These are phyloP conservation scores for Ictidomys tridecemlineatus DNA, from an alignment of 2,113 vertebrate genomes.

Conservation along the genomic window DNA sequence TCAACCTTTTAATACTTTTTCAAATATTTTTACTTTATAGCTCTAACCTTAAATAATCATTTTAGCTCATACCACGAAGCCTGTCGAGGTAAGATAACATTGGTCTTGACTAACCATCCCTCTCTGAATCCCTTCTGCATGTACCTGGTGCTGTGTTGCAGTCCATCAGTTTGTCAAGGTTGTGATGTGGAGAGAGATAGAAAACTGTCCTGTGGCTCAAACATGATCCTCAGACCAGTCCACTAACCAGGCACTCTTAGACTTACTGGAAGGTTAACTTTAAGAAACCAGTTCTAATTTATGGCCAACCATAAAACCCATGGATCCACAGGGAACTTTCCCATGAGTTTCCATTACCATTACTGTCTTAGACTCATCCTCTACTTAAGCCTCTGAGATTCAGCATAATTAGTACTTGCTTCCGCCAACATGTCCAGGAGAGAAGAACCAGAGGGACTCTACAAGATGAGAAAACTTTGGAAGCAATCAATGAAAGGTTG, in stretches of 20 bases:
- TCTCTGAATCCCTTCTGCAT: not conserved
- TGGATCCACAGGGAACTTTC: not conserved
- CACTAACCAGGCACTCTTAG: not conserved
- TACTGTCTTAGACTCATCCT: not conserved
- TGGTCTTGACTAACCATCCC: not conserved
- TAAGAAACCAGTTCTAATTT: not conserved
- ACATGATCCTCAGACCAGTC: not conserved
- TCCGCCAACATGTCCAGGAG: not conserved
- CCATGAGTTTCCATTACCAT: not conserved
- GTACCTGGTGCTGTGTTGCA: not conserved
- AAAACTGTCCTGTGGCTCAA: not conserved
- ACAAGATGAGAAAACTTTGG: not conserved
- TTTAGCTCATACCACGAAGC: not conserved
- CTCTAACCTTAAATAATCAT: not conserved
- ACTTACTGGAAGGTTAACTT: not conserved
- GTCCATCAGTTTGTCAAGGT: not conserved
- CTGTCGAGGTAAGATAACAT: not conserved
- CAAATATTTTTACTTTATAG: not conserved
- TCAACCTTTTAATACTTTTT: not conserved
- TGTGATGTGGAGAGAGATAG: not conserved
- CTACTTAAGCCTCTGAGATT: conserved; percentile 49
- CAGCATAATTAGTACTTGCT: conserved; percentile 21
- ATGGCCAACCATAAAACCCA: not conserved
- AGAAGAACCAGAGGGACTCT: conserved; percentile 42
- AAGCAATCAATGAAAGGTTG: not conserved